These are phyloP conservation scores for Mungos mungo DNA, from an alignment of 2,113 vertebrate genomes.

Conservation along the genomic window DNA sequence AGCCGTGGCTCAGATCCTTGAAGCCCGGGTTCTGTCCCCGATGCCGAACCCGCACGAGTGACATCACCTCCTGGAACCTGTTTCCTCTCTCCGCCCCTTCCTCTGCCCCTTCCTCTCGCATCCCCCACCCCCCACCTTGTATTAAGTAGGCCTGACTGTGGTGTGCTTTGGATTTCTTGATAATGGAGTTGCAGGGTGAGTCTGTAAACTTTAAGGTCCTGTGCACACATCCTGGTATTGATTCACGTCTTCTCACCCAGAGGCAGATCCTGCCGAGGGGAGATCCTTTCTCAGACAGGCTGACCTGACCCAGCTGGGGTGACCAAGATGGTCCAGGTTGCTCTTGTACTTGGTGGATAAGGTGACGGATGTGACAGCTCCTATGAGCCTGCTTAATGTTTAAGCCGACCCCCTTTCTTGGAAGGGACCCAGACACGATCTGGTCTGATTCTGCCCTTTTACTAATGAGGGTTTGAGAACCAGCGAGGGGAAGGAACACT, in stretches of 20 bases:
- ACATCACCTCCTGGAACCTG: not conserved
- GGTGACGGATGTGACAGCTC: not conserved
- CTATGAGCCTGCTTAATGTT: slow-evolving; percentile 20
- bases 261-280: not conserved
- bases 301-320: rapidly evolving
- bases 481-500: not conserved
- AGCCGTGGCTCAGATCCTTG: not conserved
- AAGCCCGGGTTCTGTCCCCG: not conserved
- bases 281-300: not conserved
- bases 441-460: not conserved
- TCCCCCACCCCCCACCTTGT: not conserved
- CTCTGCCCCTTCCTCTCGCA: too few relatives aligned
- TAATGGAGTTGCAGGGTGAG: not conserved
- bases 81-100: too few relatives aligned
- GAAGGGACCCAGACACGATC: not conserved
- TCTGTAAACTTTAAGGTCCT: not conserved
- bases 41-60: not conserved
- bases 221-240: not conserved
- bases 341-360: not conserved
- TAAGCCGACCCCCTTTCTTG: not conserved
- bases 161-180: not conserved
- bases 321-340: not conserved
- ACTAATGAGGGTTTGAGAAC: not conserved
- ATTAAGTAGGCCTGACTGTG: not conserved
- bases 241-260: not conserved